Evolutionary conservation across 2,113 vertebrate species (phyloP), one percentile per base, ranked within the genome.

Genomic region (Thunnus maccoyii): DNA sequence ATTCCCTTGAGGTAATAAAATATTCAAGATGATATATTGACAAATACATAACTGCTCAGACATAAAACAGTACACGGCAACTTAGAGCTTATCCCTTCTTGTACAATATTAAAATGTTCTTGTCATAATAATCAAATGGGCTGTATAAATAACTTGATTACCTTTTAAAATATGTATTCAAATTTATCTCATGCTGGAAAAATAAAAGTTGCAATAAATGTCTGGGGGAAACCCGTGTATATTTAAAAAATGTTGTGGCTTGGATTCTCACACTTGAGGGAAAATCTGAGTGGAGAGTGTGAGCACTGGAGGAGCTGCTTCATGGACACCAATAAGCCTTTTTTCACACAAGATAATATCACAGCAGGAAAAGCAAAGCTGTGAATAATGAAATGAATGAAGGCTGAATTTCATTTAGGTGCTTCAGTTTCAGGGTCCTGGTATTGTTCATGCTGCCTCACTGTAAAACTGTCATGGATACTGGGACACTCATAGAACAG

Each of bases 181-280:
- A 76, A 78, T 78, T 71, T 57, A 86, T 85, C 85, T 79, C 69
- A 92, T 91, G 89, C 85, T 91, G 91, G 82, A 86, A 76, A 63
- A 88, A 85, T 82, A 83, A 80, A 87, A 78, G 46, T 83, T 92
- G 88, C 86, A 93, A 91, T 94, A 91, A 87, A 90, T 75, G 73
- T 87, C 71, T 68, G 27, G 60, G 51, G 36, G 2, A 54, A 66
- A 47, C 13, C 32, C 3, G 14, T 68, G 64, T 76, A 47, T 84
- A 63, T 71, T 72, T 76, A 46, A 52, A 68, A 64, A 15, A 20
- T 57, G 76, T 48, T 56, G 36, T 73, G 32, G 11, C 12, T 67
- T 58, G 30, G 57, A 51, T 66, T 17, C 46, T 54, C 18, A 72
- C 5, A 50, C 9, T 9, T 0, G 3, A 1, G n/a, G 27, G n/a